phyloP scores from a whole-genome alignment of 2,888 invertebrate species.

The Ferrisia virgata region DNA sequence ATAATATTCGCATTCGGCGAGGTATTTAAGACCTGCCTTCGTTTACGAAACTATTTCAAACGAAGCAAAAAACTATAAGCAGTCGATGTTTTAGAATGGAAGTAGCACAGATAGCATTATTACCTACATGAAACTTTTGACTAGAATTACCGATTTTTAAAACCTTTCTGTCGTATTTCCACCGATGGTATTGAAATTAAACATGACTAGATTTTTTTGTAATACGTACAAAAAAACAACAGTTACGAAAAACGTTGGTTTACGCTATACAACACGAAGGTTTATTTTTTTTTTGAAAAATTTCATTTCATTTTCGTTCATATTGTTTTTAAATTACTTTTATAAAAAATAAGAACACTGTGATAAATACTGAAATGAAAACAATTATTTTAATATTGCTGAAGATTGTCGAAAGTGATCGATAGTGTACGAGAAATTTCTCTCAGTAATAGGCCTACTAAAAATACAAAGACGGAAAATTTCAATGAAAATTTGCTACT shows the following conservation, averaged over 20 bases:
- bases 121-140: background rate
- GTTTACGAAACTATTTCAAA: background rate
- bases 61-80: background rate
- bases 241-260: background rate
- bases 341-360: too few species aligned
- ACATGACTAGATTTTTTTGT: background rate
- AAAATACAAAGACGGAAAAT: too few species aligned
- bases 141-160: background rate
- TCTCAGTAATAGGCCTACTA: too few species aligned
- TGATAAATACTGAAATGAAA: too few species aligned
- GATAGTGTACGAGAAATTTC: too few species aligned
- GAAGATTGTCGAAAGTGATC: background rate
- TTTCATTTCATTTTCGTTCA: background rate
- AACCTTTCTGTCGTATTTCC: background rate
- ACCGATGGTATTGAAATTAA: background rate
- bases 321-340: too few species aligned
- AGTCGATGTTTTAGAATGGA: background rate
- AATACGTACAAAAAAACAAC: background rate
- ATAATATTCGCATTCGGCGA: background rate
- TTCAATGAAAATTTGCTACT: too few species aligned
- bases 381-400: background rate
- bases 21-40: background rate
- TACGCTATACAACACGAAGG: background rate
- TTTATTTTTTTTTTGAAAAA: background rate
- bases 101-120: background rate